Percentiles rank a stretch among this genome's conserved stretches.
phyloP scores from a whole-genome alignment of 2,888 invertebrate species.

The Mycalesis mineus region DNA sequence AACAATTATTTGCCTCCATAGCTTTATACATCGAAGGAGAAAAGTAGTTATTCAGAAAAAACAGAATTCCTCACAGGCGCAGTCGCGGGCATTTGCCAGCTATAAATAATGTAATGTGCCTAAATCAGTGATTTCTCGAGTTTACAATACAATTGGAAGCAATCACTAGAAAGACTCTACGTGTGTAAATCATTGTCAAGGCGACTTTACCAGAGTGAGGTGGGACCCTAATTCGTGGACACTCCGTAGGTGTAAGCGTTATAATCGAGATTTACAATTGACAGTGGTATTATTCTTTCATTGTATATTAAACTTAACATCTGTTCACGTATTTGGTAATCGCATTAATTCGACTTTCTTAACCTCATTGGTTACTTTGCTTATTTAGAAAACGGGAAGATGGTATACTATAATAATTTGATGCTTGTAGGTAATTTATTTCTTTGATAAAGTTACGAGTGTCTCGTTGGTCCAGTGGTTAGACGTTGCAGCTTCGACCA shows the following conservation, averaged over 20 bases:
- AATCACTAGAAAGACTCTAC: neutral
- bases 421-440: neutral
- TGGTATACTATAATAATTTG: neutral
- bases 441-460: neutral
- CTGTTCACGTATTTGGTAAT: constrained; percentile 30
- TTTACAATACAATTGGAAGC: neutral
- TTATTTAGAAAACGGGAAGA: constrained; percentile 11
- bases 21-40: too few species aligned
- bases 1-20: too few species aligned
- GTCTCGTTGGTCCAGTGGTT: too few species aligned
- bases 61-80: too few species aligned
- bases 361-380: constrained; percentile 24
- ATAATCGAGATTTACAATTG: constrained; percentile 31
- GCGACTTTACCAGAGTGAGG: neutral
- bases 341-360: constrained; percentile 29
- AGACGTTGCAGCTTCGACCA: too few species aligned
- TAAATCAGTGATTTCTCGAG: neutral
- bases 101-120: too few species aligned
- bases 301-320: constrained; percentile 29
- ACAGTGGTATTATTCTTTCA: constrained; percentile 31
- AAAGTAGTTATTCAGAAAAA: too few species aligned
- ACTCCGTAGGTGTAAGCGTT: constrained; percentile 33
- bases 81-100: too few species aligned
- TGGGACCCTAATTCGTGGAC: constrained; percentile 8
- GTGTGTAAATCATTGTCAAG: neutral